Conservation (phyloP, 2,888 invertebrate genomes). For the Xestia c-nigrum region DNA sequence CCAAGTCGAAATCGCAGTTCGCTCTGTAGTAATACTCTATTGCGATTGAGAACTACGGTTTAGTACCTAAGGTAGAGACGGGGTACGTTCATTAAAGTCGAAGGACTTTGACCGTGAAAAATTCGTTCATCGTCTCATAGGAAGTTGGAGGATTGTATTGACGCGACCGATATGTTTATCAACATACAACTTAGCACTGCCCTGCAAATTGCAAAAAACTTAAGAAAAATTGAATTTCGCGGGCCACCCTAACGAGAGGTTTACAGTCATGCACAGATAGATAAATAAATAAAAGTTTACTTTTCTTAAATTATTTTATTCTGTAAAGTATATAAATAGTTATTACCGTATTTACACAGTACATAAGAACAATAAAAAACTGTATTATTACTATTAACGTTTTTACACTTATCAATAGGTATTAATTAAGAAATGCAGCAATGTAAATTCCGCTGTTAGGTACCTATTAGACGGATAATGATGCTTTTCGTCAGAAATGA, state of each 20-base stretch:
- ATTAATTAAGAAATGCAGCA: conserved; percentile 59
- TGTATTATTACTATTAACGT: conserved; percentile 66
- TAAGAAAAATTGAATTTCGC: no score
- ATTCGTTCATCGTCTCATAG: no score
- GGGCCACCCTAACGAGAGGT: no score
- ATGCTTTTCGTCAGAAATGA: not conserved
- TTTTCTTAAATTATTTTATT: conserved; percentile 80
- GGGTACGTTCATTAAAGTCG: no score
- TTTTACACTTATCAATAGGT: conserved; percentile 60
- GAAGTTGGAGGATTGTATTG: no score
- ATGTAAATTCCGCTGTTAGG: conserved; percentile 13
- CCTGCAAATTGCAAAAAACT: no score
- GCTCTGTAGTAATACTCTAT: not conserved
- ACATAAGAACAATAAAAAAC: conserved; percentile 82
- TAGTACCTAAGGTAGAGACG: not conserved
- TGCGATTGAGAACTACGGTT: not conserved
- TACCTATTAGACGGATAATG: not conserved
- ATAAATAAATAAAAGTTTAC: conserved; percentile 32
- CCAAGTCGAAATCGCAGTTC: not conserved
- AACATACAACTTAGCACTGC: no score
- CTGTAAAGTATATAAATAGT: conserved; percentile 86
- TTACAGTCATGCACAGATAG: not conserved
- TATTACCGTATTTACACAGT: conserved; percentile 81
- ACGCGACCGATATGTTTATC: no score
- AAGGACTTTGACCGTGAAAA: no score